Evolutionary conservation across 2,888 invertebrate species (phyloP), one percentile per base, ranked within the genome.

Genomic region (Troides aeacus): DNA sequence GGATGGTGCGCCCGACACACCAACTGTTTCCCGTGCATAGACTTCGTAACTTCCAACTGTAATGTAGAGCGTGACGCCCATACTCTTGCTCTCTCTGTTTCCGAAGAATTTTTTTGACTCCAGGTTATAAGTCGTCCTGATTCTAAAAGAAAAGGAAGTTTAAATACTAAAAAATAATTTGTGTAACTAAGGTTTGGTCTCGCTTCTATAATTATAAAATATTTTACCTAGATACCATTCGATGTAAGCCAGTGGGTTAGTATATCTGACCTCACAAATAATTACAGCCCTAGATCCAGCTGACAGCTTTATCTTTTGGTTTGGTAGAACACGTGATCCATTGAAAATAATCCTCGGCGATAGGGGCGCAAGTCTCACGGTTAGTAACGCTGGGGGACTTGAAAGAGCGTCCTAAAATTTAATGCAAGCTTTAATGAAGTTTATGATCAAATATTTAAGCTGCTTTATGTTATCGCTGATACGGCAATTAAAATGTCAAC

Each of bases 221-320:
- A 3, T 60, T 93, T 93, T 90, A 95, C 95, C 95, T 83, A 96
- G 91, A 89, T 95, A 97, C 97, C 97, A 97, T 92, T 96, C 97
- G 79, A 97, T 95, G 78, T 95, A 94, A 72, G 97, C 97, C 18
- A 97, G 97, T 68, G 97, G 97, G 93, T 97, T 97, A 78, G 97
- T 97, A 84, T 97, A 97, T 89, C 97, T 94, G 67, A 97, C 97
- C 78, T 96, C 95, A 86, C 97, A 97, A 86, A 97, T 96, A 72
- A 97, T 95, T 7, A 95, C 95, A 53, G 96, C 96, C 72, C 95
- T 93, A 76, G 96, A 95, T 60, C 97, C 97, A 72, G 96, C 96
- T 74, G 96, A 94, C 59, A 96, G 95, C 39, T 97, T 97, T 80
- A 97, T 95, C 86, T 97, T 97, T 87, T 96, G 96, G 50, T 96